phyloP scores from a whole-genome alignment of 1,140 invertebrate genomes.

The Battus philenor region DNA sequence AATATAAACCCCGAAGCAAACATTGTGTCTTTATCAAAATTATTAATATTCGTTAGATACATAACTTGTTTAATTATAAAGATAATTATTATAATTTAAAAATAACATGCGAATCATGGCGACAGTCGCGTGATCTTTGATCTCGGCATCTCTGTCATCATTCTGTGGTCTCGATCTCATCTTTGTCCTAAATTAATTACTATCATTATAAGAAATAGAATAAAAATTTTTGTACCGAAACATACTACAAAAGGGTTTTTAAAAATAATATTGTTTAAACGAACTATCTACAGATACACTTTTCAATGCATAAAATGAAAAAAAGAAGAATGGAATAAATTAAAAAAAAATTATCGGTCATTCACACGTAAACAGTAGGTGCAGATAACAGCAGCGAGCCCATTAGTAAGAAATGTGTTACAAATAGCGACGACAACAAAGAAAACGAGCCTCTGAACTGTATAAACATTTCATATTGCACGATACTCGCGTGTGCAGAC shows the following conservation, averaged over 20 bases:
- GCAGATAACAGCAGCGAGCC: too few species aligned
- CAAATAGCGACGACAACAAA: too few species aligned
- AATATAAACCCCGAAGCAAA: too few species aligned
- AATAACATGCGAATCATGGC: conserved; percentile 7
- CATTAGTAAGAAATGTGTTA: too few species aligned
- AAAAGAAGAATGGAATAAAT: too few species aligned
- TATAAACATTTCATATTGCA: conserved; percentile 43
- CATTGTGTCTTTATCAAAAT: too few species aligned
- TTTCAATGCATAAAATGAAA: too few species aligned
- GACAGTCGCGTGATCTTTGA: conserved; percentile 13
- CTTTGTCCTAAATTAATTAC: neutral
- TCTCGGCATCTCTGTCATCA: neutral
- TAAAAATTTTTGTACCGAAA: neutral
- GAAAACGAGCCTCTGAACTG: conserved; percentile 29
- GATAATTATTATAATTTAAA: conserved; percentile 13
- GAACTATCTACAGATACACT: neutral
- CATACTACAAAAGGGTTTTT: neutral
- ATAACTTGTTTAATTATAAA: too few species aligned
- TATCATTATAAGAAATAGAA: neutral
- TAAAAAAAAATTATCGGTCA: too few species aligned
- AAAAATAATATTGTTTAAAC: neutral
- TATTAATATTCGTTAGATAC: too few species aligned
- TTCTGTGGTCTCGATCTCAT: conserved; percentile 2
- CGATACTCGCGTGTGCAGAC: conserved; percentile 21
- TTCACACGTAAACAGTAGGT: too few species aligned